Conservation (phyloP, 2,113 vertebrate genomes). For the Lophotis ruficrista region DNA sequence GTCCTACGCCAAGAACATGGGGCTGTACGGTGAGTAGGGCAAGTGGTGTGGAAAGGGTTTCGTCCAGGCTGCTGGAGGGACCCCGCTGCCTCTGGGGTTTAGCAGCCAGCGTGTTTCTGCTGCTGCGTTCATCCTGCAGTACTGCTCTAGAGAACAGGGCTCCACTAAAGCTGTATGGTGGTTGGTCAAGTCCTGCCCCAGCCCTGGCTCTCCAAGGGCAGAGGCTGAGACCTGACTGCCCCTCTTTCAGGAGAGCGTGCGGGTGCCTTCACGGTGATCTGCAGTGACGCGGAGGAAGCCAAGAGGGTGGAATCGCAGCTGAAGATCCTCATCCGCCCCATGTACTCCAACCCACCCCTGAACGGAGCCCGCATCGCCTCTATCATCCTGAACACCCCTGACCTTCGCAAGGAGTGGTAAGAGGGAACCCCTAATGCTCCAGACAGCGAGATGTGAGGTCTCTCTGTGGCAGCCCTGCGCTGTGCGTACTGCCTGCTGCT, state of each 20-base stretch:
- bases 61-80: neutral
- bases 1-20: conserved; percentile 99
- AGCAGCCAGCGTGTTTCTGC: neutral
- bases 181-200: neutral
- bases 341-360: conserved; percentile 97
- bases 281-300: conserved; percentile 88
- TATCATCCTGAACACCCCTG: conserved; percentile 88
- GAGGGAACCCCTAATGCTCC: neutral
- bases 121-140: neutral
- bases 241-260: conserved; percentile 88
- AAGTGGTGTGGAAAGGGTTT: rapidly evolving
- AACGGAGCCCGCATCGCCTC: conserved; percentile 94
- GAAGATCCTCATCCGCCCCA: conserved; percentile 96
- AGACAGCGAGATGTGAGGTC: rapidly evolving
- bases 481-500: neutral
- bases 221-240: neutral
- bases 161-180: neutral
- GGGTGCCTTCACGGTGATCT: conserved; percentile 92
- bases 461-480: neutral
- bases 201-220: neutral
- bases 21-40: conserved; percentile 89
- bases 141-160: neutral
- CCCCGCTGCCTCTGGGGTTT: rapidly evolving
- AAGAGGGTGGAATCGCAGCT: conserved; percentile 95
- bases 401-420: conserved; percentile 91